A percentile compares a stretch with the other conserved stretches of the same genome.
phyloP scores from a whole-genome alignment of 2,888 invertebrate genomes.

The Cerceris ruficornis region DNA sequence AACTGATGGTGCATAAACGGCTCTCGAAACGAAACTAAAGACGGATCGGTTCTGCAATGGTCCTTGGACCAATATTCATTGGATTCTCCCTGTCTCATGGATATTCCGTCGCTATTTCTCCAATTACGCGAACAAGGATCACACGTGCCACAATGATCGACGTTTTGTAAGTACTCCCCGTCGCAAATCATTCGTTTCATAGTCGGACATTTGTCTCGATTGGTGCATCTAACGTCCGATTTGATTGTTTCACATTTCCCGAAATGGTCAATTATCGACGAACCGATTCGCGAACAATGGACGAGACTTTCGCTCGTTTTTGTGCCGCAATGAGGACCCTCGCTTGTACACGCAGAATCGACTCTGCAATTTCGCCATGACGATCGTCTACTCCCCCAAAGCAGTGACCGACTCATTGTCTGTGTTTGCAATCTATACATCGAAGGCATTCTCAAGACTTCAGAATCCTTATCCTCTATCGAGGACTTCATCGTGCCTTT shows the following conservation, averaged over 20 bases:
- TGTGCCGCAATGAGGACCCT: background rate
- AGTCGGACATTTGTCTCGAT: background rate
- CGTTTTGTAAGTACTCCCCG: background rate
- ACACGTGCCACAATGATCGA: background rate
- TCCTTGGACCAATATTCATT: constrained; percentile 3
- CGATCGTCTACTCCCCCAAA: background rate
- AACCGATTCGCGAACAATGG: background rate
- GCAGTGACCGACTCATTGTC: background rate
- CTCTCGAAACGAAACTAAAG: background rate
- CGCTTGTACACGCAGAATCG: background rate
- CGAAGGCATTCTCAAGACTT: background rate
- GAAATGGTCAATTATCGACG: background rate
- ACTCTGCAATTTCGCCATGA: too few species aligned
- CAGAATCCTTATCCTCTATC: background rate
- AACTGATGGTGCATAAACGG: constrained; percentile 15
- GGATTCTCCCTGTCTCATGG: background rate
- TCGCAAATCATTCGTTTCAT: background rate
- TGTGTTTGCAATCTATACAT: background rate
- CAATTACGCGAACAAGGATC: constrained; percentile 3
- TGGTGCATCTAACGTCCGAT: background rate
- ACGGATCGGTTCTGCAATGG: background rate
- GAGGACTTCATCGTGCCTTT: background rate
- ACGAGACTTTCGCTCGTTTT: background rate
- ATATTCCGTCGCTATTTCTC: background rate
- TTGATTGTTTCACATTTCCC: constrained; percentile 8